Percentiles rank a stretch among this genome's conserved stretches.
Evolutionary conservation across 2,888 invertebrate species (phyloP).

Genomic region (Netelia inedita): DNA sequence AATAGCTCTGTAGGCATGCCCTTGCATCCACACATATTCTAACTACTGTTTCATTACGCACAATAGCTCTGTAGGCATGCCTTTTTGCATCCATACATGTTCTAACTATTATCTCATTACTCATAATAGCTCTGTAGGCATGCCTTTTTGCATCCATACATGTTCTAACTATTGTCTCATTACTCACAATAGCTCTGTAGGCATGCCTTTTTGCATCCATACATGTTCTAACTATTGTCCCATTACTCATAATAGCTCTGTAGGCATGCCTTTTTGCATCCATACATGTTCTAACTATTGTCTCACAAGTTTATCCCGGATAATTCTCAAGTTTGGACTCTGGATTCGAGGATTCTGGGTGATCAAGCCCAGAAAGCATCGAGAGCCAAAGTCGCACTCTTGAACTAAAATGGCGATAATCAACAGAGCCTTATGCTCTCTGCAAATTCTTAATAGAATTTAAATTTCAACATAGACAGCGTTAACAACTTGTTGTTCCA

Average conservation of each 20-base stretch:
- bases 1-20: conserved; percentile 3
- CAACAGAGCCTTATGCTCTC: conserved; percentile 18
- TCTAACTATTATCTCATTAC: conserved; percentile 8
- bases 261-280: conserved; percentile 8
- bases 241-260: conserved; percentile 10
- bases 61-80: conserved; percentile 21
- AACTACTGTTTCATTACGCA: not conserved
- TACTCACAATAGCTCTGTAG: conserved; percentile 15
- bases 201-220: conserved; percentile 10
- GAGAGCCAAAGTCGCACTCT: conserved; percentile 25
- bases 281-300: conserved; percentile 8
- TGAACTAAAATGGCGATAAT: conserved; percentile 13
- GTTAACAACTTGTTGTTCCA: not conserved
- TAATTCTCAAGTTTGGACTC: not conserved
- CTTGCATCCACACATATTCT: not conserved
- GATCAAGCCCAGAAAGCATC: conserved; percentile 27
- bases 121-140: conserved; percentile 19
- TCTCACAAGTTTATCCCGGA: not conserved
- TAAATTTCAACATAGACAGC: not conserved
- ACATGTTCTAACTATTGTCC: not conserved
- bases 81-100: not conserved
- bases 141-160: not conserved
- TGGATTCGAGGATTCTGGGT: conserved; percentile 31
- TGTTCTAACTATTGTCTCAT: conserved; percentile 8
- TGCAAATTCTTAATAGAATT: conserved; percentile 23